Evolutionary conservation across 2,888 invertebrate genomes (phyloP).

Genomic region (Mystacides longicornis): DNA sequence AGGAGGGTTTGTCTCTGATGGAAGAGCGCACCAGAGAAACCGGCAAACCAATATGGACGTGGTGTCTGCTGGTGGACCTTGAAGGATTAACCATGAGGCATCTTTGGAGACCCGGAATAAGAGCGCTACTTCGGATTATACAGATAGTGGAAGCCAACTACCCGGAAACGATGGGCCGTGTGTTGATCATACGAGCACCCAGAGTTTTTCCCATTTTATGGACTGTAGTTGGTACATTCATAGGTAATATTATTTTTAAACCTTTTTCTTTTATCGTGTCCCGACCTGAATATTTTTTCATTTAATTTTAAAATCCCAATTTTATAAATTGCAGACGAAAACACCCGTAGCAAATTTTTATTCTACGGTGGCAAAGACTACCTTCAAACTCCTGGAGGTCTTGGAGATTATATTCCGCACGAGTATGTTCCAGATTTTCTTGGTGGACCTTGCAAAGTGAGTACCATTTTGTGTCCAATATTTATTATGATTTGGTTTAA

Average conservation of each 20-base stretch:
- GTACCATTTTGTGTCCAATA: neutral
- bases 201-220: conserved; percentile 91
- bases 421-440: conserved; percentile 87
- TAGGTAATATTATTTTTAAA: too few relatives aligned
- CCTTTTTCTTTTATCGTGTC: too few relatives aligned
- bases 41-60: conserved; percentile 80
- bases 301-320: neutral
- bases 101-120: conserved; percentile 88
- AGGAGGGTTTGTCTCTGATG: conserved; percentile 81
- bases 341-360: conserved; percentile 84
- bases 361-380: conserved; percentile 89
- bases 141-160: conserved; percentile 85
- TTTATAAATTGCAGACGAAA: conserved; percentile 59
- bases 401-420: conserved; percentile 78
- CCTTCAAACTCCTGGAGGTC: conserved; percentile 67
- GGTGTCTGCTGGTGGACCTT: conserved; percentile 86
- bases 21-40: conserved; percentile 77
- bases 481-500: too few relatives aligned
- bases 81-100: conserved; percentile 94
- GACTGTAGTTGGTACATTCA: conserved; percentile 92
- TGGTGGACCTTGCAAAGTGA: conserved; percentile 80
- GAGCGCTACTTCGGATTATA: conserved; percentile 55
- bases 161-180: conserved; percentile 89
- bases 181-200: conserved; percentile 85
- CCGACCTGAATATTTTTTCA: too few relatives aligned